Percentiles rank a stretch among this genome's conserved stretches.
phyloP scores from a whole-genome alignment of 2,113 vertebrate species.

The Vombatus ursinus region DNA sequence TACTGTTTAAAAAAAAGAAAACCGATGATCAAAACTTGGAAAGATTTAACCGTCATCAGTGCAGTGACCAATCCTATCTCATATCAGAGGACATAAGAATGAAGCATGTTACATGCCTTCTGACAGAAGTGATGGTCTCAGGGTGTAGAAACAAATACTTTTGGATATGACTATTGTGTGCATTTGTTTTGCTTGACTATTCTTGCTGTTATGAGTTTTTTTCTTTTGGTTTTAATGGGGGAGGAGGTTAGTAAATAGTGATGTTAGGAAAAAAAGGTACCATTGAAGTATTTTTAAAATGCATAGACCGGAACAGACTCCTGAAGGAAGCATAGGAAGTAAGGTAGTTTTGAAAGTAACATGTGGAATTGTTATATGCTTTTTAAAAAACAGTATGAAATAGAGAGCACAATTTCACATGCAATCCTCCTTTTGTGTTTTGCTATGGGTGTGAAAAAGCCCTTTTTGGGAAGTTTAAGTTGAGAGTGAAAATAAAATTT shows the following conservation, averaged over 20 bases:
- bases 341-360: neutral
- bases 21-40: too few species aligned
- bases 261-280: too few species aligned
- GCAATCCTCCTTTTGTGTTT: neutral
- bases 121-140: neutral
- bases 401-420: neutral
- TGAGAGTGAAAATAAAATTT: neutral
- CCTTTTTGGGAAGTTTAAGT: neutral
- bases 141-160: neutral
- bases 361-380: neutral
- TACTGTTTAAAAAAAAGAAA: too few species aligned
- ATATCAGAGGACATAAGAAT: neutral
- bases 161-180: neutral
- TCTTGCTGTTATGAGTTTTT: neutral
- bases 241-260: neutral
- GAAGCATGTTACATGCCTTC: neutral
- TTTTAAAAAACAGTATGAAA: neutral
- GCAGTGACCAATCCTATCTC: neutral
- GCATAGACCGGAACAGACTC: neutral
- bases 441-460: neutral
- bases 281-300: neutral
- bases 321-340: neutral
- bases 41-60: too few species aligned
- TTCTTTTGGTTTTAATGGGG: neutral
- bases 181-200: neutral